A percentile compares a stretch with the other conserved stretches of the same genome.
These are phyloP conservation scores for Sphecodes monilicornis DNA, from an alignment of 2,888 invertebrate species.

Conservation along the genomic window DNA sequence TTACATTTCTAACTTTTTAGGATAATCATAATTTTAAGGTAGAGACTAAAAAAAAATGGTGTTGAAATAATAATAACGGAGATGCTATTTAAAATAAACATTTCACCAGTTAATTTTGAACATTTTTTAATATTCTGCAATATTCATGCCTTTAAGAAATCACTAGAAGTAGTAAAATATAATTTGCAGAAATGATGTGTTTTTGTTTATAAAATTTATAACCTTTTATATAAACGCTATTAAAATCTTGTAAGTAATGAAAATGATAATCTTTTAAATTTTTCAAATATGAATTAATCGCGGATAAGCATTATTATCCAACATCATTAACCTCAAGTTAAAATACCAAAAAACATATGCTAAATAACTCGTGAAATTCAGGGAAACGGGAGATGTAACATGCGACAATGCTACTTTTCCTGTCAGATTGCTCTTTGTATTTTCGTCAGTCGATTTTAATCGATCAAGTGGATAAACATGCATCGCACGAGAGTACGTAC, in stretches of 20 bases:
- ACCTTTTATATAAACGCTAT: background rate
- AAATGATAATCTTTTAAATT: too few species aligned
- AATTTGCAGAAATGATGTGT: too few species aligned
- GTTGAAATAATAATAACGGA: too few species aligned
- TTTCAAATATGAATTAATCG: background rate
- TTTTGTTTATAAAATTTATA: background rate
- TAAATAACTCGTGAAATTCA: background rate
- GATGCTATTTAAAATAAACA: too few species aligned
- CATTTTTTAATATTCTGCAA: too few species aligned
- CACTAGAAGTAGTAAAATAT: too few species aligned
- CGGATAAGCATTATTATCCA: background rate
- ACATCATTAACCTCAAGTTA: background rate
- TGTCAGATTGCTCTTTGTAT: background rate
- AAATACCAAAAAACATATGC: background rate
- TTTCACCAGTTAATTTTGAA: too few species aligned
- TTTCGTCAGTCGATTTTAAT: constrained; percentile 30
- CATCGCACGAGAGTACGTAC: background rate
- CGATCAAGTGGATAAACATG: constrained; percentile 43
- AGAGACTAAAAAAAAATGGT: too few species aligned
- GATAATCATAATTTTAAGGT: too few species aligned
- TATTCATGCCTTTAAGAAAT: too few species aligned
- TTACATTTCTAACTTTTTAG: too few species aligned
- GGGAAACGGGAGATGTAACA: constrained; percentile 27
- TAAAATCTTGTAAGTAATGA: background rate
- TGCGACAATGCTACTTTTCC: constrained; percentile 7